A percentile compares a stretch with the other conserved stretches of the same genome.
Evolutionary conservation across 92 coral and sea anemone genomes (phyloP).

Genomic region (Hydrozoanthus gracilis): DNA sequence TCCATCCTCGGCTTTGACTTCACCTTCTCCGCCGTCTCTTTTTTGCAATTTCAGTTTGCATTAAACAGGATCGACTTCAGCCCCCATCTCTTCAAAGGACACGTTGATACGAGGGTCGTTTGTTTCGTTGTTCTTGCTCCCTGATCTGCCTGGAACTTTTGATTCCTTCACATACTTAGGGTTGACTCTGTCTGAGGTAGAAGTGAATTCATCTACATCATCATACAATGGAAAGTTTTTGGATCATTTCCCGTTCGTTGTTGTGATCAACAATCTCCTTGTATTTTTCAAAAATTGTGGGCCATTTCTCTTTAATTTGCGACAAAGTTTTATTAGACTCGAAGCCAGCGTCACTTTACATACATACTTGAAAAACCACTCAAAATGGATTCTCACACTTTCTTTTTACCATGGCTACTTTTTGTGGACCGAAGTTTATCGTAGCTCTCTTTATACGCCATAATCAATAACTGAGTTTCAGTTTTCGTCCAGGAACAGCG

Average conservation of each 20-base stretch:
- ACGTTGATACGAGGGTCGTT: neutral
- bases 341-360: conserved; percentile 56
- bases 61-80: conserved; percentile 28
- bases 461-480: conserved; percentile 58
- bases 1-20: conserved; percentile 16
- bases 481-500: conserved; percentile 57
- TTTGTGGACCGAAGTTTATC: conserved; percentile 51
- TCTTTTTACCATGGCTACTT: conserved; percentile 59
- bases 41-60: conserved; percentile 10
- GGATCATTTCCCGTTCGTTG: conserved; percentile 63
- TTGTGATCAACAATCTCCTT: conserved; percentile 58
- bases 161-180: conserved; percentile 54
- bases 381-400: conserved; percentile 36
- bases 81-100: conserved; percentile 26
- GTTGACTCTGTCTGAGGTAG: conserved; percentile 56
- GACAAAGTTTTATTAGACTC: conserved; percentile 38
- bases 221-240: conserved; percentile 63
- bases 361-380: conserved; percentile 37
- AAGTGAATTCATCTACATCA: conserved; percentile 57
- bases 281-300: conserved; percentile 59
- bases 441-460: conserved; percentile 51
- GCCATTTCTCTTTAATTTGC: conserved; percentile 63
- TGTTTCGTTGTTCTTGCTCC: conserved; percentile 13
- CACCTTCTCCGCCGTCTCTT: conserved; percentile 18
- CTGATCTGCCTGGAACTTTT: conserved; percentile 26